Base-by-base conservation (phyloP, 2,113 vertebrate species). In the Sapajus apella region DNA sequence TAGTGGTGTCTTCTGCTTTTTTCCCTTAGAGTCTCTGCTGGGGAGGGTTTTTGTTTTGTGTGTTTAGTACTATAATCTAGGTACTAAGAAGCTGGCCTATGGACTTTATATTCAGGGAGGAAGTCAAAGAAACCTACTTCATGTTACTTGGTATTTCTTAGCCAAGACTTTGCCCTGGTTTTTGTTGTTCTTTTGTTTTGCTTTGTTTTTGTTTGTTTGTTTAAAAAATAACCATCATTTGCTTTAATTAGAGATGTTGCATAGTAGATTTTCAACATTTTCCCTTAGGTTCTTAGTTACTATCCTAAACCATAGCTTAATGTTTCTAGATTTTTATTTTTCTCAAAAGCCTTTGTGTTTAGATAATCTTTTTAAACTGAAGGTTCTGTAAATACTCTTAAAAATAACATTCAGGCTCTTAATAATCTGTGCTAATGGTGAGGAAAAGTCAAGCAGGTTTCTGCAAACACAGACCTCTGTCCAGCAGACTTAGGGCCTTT, bases 271-370 rank as follows among this genome's bases (percentile, higher is more conserved):
- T 87, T 56, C 30, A 77, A 6, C 16, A 66, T 32, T 92, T 52
- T 73, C 43, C 40, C 21, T 56, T 45, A 83, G 64, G 66, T 58
- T 90, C 64, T 83, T 93, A 58, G 58, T 81, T 80, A 64, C 72
- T 50, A 64, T 68, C 92, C 58, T 94, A 95, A 94, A 96, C 20
- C 27, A 79, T 2, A 94, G 13, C 14, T 73, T 92, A 77, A 32
- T 82, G 40, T 96, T 90, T 89, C 40, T 90, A 82, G 23, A 84
- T 80, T 76, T 64, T 73, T 70, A 32, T 87, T 81, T 96, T 95
- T 85, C 73, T 68, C 52, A 58, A 87, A 20, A 81, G 76, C 43
- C 37, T 85, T 56, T 91, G 11, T 82, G 12, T 52, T 94, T 90
- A 35, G 86, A 40, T 10, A 77, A 11, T 84, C 16, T 6, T 94